These are phyloP conservation scores for Phyto melanocephala DNA, from an alignment of 2,888 invertebrate species.

Conservation along the genomic window DNA sequence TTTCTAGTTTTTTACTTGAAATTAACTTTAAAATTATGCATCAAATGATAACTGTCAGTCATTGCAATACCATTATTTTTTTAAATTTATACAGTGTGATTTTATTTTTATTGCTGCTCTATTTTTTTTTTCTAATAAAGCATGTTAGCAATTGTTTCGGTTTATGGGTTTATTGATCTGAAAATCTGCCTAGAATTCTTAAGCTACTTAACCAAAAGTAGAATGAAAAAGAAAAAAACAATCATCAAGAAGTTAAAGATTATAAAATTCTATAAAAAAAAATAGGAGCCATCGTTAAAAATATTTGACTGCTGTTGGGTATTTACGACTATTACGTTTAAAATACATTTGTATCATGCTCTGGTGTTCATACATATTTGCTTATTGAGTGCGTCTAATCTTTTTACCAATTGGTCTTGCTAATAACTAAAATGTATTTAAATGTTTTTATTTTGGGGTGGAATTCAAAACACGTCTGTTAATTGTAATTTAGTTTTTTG, in stretches of 20 bases:
- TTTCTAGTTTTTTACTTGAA: no score
- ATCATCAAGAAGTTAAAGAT: not conserved
- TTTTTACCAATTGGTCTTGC: not conserved
- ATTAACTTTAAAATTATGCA: no score
- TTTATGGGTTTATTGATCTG: not conserved
- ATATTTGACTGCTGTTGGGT: not conserved
- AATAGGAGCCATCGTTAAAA: not conserved
- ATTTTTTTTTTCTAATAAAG: not conserved
- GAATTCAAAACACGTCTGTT: conserved; percentile 29
- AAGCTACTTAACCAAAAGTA: not conserved
- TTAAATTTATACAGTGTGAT: no score
- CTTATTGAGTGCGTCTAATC: not conserved
- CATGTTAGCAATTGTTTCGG: not conserved
- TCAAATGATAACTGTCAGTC: no score
- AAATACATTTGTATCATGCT: not conserved
- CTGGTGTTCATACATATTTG: not conserved
- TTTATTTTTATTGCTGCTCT: no score
- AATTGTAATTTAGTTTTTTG: not conserved
- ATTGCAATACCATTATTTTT: no score
- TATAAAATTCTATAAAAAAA: not conserved
- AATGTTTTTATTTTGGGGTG: not conserved
- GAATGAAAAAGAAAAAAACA: not conserved
- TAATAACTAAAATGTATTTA: not conserved
- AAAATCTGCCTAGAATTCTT: not conserved
- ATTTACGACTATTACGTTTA: not conserved